phyloP scores from a whole-genome alignment of 1,140 invertebrate genomes.

The Drosophila busckii region DNA sequence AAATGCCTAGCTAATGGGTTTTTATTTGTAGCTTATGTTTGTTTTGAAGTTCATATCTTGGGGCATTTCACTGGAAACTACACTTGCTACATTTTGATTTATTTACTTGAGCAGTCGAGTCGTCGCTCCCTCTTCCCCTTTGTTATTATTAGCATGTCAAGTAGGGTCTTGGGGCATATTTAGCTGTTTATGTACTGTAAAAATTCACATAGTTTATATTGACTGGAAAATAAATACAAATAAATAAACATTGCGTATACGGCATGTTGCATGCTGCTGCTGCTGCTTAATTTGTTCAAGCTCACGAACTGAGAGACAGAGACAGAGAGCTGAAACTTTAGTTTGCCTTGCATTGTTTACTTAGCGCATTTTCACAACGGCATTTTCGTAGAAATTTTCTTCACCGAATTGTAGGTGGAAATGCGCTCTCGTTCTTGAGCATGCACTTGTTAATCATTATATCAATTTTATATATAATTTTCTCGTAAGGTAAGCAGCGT shows the following conservation, averaged over 20 bases:
- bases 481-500: conserved; percentile 37
- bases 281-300: conserved; percentile 64
- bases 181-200: conserved; percentile 65
- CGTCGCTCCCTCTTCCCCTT: conserved; percentile 9
- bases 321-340: neutral
- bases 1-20: neutral
- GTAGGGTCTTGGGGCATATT: conserved; percentile 21
- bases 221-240: conserved; percentile 77
- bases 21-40: conserved; percentile 44
- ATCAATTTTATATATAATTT: conserved; percentile 70
- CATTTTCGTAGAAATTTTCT: conserved; percentile 65
- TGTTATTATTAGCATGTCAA: conserved; percentile 38
- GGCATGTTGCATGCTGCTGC: conserved; percentile 50
- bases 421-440: conserved; percentile 8
- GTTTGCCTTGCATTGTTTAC: conserved; percentile 42
- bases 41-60: conserved; percentile 46
- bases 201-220: conserved; percentile 77
- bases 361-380: conserved; percentile 63
- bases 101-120: conserved; percentile 54
- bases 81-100: conserved; percentile 53
- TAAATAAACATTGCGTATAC: conserved; percentile 67
- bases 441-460: conserved; percentile 61
- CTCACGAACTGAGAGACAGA: conserved; percentile 36
- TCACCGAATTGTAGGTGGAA: conserved; percentile 62
- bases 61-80: conserved; percentile 43